Conservation (phyloP, 2,113 vertebrate genomes). For the Chiloscyllium plagiosum region DNA sequence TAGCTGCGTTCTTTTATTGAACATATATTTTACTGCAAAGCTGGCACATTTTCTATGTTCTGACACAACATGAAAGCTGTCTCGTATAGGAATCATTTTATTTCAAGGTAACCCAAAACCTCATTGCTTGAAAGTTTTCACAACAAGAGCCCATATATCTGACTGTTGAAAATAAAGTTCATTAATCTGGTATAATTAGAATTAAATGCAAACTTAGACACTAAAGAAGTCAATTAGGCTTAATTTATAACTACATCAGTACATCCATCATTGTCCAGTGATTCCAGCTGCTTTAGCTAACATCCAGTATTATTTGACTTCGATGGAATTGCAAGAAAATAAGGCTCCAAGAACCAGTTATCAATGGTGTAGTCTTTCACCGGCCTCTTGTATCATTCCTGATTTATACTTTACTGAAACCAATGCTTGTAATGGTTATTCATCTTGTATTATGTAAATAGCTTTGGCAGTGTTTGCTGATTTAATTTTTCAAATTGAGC, state of each 20-base stretch:
- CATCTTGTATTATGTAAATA: background rate
- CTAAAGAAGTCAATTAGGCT: constrained; percentile 33
- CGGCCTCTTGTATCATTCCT: background rate
- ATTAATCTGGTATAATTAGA: constrained; percentile 31
- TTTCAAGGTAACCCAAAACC: constrained; percentile 14
- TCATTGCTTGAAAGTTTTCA: constrained; percentile 13
- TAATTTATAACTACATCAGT: constrained; percentile 28
- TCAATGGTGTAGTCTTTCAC: background rate
- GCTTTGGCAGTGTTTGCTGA: background rate
- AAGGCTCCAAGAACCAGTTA: background rate
- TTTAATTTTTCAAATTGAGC: constrained; percentile 15
- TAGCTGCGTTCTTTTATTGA: constrained; percentile 19
- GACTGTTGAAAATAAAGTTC: constrained; percentile 19
- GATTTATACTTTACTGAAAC: background rate
- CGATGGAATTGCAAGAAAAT: no score
- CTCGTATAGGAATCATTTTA: background rate
- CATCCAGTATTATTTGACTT: background rate
- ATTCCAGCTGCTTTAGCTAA: constrained; percentile 14
- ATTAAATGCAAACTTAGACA: background rate
- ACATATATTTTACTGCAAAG: constrained; percentile 8
- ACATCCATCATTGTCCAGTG: constrained; percentile 23
- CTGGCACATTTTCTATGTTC: constrained; percentile 18
- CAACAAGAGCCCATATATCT: background rate
- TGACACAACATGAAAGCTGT: constrained; percentile 13
- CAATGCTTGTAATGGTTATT: background rate